Evolutionary conservation across 2,797 vertebrate species (phyloP), one percentile per base, ranked within the genome.

Genomic region (Pseudocheirus occidentalis): DNA sequence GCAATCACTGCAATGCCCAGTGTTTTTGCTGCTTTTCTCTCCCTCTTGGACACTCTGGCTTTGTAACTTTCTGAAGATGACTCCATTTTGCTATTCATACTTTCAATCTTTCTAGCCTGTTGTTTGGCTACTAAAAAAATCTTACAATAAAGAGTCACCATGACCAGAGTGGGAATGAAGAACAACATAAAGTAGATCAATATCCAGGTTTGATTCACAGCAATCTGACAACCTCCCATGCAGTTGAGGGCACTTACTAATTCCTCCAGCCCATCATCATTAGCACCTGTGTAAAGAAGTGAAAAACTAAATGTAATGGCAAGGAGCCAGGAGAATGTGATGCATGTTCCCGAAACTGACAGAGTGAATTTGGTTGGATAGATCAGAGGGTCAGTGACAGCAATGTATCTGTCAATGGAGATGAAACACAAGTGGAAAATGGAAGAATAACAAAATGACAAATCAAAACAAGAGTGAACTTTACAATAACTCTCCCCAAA

Each of bases 381-480:
- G 81, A 40, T 4, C 90, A 97, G 94, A 29, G 97, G 96, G 24
- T 96, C 96, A 5, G 92, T 94, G 16, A 97, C 55, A 0, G 97
- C 97, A 13, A 95, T 55, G 13, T 97, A 97, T 21, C 96, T 95
- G 0, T 98, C 95, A 0, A 97, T 18, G 29, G 97, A 97, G 21
- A 99, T 99, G 95, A 99, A 99, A 96, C 99, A 99, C 92, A 99
- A 98, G 94, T 99, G 99, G 91, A 99, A 99, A 95, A 99, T 99
- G 57, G 99, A 99, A 13, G 98, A 98, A 0, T 98, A 99, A 97
- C 99, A 99, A 13, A 99, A 99, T 97, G 99, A 99, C 40, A 98
- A 98, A 0, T 99, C 98, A 4, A 99, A 98, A 96, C 98, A 99
- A 3, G 98, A 98, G 55, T 99, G 99, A 34, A 99, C 96, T 89